These are phyloP conservation scores for Marisa cornuarietis DNA, from an alignment of 1,140 invertebrate genomes.

Conservation along the genomic window DNA sequence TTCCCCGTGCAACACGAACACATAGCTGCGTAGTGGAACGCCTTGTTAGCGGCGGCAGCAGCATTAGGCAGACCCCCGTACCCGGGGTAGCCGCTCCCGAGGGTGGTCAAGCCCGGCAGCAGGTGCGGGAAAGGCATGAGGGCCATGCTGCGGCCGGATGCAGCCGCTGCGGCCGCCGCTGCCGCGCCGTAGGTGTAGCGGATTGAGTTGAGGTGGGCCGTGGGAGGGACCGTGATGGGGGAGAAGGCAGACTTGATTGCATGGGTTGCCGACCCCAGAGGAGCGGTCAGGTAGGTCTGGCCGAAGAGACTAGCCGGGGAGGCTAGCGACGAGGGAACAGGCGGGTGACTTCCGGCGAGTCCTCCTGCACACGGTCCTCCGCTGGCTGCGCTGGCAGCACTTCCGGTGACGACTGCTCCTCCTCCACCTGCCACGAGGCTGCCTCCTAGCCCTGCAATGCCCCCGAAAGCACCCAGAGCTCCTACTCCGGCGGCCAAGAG, in stretches of 20 bases:
- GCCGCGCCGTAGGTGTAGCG: conserved; percentile 40
- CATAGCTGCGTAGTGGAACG: conserved; percentile 42
- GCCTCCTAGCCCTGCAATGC: not conserved
- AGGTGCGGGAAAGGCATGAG: conserved; percentile 49
- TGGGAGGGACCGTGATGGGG: conserved; percentile 42
- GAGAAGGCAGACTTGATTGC: conserved; percentile 58
- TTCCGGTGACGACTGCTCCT: not conserved
- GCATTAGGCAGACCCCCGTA: conserved; percentile 35
- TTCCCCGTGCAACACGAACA: conserved; percentile 39
- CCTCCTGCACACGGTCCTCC: conserved; percentile 1
- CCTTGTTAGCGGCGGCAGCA: conserved; percentile 29
- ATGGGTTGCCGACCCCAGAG: conserved; percentile 12
- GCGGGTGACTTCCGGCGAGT: conserved; percentile 4
- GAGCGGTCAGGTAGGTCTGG: conserved; percentile 27
- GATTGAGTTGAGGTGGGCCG: conserved; percentile 38
- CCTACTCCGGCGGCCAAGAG: too few species aligned
- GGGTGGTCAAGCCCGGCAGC: conserved; percentile 32
- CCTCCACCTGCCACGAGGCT: not conserved
- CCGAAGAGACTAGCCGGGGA: conserved; percentile 16
- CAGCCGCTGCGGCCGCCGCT: conserved; percentile 7
- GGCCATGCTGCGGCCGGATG: conserved; percentile 27
- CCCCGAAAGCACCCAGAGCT: too few species aligned
- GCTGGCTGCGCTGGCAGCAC: not conserved
- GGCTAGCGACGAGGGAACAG: conserved; percentile 9
- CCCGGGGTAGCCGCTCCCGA: conserved; percentile 35